These are phyloP conservation scores for Capreolus pygargus DNA, from an alignment of 2,113 vertebrate species.

Conservation along the genomic window DNA sequence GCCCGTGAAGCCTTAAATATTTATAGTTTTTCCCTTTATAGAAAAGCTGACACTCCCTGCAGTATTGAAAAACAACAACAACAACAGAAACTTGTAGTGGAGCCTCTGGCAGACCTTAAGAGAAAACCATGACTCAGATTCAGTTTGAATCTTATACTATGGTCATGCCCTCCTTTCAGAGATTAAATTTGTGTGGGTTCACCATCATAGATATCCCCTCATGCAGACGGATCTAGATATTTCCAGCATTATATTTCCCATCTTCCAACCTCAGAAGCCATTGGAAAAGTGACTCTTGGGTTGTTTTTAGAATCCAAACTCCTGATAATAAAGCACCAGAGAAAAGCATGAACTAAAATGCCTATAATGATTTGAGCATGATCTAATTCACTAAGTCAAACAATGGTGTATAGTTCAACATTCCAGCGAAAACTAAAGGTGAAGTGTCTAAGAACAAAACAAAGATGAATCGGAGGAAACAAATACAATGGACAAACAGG, in stretches of 20 bases:
- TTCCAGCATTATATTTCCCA: not conserved
- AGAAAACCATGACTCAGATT: not conserved
- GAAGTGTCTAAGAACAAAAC: not conserved
- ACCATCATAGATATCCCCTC: not conserved
- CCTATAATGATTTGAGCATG: not conserved
- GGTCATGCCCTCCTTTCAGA: not conserved
- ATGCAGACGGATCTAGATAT: not conserved
- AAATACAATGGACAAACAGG: not conserved
- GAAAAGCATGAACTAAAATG: not conserved
- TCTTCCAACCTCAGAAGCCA: not conserved
- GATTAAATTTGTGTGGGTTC: not conserved
- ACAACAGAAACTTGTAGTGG: too few relatives aligned
- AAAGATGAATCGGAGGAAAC: not conserved
- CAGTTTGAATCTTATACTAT: not conserved
- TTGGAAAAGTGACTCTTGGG: not conserved
- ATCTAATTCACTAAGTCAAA: not conserved
- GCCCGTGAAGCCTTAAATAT: not conserved
- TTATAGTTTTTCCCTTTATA: not conserved
- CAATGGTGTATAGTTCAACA: not conserved
- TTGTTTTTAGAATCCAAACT: not conserved
- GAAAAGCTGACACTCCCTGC: not conserved
- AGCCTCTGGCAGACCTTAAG: not conserved
- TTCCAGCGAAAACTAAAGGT: too few relatives aligned
- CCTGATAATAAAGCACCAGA: not conserved
- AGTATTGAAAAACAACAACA: not conserved